Evolutionary conservation across 2,797 vertebrate species (phyloP).

Genomic region (Craterocephalus amniculus): DNA sequence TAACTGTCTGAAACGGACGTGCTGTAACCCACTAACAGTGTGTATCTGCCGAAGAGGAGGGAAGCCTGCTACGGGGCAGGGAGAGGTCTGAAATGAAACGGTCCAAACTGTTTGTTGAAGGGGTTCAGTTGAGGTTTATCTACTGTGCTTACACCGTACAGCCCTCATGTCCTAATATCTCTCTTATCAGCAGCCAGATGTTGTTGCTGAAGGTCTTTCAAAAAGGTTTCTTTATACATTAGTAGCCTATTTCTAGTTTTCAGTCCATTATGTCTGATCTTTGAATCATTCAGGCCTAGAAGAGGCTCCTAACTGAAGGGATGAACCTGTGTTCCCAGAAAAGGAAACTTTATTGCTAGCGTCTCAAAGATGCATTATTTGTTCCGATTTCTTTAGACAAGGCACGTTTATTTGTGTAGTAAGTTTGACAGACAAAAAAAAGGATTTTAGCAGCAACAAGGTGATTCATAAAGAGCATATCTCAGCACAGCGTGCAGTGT

Average conservation of each 20-base stretch:
- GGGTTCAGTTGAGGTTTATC: no score
- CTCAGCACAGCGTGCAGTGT: neutral
- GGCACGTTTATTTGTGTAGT: no score
- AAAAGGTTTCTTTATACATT: neutral
- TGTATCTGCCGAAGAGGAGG: conserved; percentile 42
- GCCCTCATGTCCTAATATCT: neutral
- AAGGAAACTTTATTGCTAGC: no score
- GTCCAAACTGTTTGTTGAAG: neutral
- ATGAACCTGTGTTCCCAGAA: neutral
- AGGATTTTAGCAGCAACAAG: neutral
- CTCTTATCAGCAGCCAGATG: neutral
- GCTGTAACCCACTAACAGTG: conserved; percentile 69
- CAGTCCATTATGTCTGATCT: neutral
- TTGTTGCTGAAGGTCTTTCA: neutral
- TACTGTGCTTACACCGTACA: neutral
- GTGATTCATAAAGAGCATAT: neutral
- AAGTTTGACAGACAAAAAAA: neutral
- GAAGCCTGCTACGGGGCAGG: conserved; percentile 19
- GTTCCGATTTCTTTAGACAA: no score
- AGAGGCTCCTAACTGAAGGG: no score
- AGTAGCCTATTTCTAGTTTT: neutral
- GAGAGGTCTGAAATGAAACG: neutral
- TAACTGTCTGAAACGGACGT: conserved; percentile 70
- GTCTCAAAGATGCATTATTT: neutral
- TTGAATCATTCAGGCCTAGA: neutral